Evolutionary conservation across 2,113 vertebrate genomes (phyloP).

Genomic region (Mus pahari): DNA sequence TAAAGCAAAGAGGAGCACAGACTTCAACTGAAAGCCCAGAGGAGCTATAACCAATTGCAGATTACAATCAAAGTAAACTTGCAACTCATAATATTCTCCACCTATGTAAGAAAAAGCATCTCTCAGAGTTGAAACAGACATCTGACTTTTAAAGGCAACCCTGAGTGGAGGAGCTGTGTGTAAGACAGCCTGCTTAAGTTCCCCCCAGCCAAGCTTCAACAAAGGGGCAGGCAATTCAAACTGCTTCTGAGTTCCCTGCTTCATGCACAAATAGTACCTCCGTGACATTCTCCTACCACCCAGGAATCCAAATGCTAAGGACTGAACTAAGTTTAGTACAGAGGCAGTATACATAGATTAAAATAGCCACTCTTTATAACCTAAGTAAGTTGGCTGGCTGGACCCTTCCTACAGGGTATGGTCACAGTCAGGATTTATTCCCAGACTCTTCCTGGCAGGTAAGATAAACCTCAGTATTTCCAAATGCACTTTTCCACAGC

Average conservation of each 20-base stretch:
- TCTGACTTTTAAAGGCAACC: conserved; percentile 38
- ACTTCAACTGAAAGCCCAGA: conserved; percentile 42
- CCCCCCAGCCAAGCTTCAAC: background rate
- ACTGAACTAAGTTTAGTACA: conserved; percentile 15
- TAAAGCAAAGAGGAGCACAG: background rate
- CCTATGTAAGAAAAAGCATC: background rate
- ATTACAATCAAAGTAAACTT: background rate
- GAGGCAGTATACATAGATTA: background rate
- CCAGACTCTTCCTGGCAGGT: background rate
- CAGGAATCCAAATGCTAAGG: background rate
- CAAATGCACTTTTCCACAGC: conserved; percentile 28
- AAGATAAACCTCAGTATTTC: conserved; percentile 28
- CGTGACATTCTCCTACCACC: background rate
- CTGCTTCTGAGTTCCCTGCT: background rate
- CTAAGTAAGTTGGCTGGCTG: conserved; percentile 6
- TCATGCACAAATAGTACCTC: background rate
- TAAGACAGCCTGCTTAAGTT: background rate
- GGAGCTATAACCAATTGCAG: background rate
- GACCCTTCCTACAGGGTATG: background rate
- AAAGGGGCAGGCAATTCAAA: conserved; percentile 36
- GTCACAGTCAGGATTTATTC: background rate
- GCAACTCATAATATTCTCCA: conserved; percentile 27
- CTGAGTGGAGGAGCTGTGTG: background rate
- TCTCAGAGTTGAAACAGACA: conserved; percentile 43
- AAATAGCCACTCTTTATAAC: conserved; percentile 23